These are phyloP conservation scores for Ophonus ardosiacus DNA, from an alignment of 2,888 invertebrate species.

Conservation along the genomic window DNA sequence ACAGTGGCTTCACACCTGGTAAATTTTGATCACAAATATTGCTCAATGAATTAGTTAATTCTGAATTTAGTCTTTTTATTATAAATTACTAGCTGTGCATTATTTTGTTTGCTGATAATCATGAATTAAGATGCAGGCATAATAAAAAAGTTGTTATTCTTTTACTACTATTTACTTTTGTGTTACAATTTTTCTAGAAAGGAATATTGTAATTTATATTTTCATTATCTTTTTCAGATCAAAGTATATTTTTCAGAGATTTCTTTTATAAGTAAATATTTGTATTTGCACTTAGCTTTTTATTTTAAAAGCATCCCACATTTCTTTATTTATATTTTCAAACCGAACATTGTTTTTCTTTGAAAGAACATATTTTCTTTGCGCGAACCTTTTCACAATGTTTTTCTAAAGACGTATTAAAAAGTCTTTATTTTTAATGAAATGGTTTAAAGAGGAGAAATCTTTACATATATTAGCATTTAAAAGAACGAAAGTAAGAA, in stretches of 20 bases:
- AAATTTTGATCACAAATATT: too few relatives aligned
- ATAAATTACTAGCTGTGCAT: too few relatives aligned
- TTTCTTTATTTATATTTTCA: neutral
- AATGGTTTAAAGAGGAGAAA: neutral
- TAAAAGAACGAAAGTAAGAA: conserved; percentile 1
- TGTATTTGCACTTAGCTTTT: neutral
- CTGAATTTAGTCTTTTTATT: too few relatives aligned
- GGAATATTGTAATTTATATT: neutral
- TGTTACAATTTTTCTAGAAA: neutral
- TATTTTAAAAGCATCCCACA: neutral
- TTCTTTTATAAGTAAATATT: neutral
- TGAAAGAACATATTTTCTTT: conserved; percentile 5
- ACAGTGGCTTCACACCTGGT: too few relatives aligned
- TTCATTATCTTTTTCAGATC: neutral
- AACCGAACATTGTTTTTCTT: neutral
- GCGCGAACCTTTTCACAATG: neutral
- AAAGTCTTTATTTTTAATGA: conserved; percentile 8
- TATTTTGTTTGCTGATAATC: too few relatives aligned
- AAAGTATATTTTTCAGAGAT: neutral
- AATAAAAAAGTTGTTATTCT: neutral
- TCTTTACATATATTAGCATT: conserved; percentile 16
- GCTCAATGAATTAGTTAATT: too few relatives aligned
- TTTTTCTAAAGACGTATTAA: conserved; percentile 1
- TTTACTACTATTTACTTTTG: neutral
- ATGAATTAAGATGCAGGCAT: too few relatives aligned